Evolutionary conservation across 2,888 invertebrate species (phyloP).

Genomic region (Dryadula phaetusa): DNA sequence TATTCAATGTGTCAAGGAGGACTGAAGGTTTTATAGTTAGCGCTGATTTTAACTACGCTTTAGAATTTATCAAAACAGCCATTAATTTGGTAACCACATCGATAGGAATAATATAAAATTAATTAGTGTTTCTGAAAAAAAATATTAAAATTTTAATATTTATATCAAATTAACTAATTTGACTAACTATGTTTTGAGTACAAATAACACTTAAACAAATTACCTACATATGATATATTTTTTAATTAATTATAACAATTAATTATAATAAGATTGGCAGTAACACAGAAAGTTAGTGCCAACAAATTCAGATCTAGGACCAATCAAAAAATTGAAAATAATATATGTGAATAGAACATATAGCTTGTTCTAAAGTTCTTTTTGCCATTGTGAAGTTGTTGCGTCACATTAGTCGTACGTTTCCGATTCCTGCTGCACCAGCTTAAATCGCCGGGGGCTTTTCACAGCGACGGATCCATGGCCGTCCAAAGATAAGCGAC

Average conservation of each 20-base stretch:
- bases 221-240: neutral
- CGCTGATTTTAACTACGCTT: no score
- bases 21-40: no score
- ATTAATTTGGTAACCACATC: neutral
- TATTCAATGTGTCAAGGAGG: neutral
- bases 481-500: constrained; percentile 88
- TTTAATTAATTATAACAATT: neutral
- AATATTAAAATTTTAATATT: neutral
- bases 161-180: neutral
- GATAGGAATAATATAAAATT: neutral
- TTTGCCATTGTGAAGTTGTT: constrained; percentile 13
- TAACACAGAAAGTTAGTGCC: constrained; percentile 35
- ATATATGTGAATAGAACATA: neutral
- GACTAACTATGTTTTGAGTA: neutral
- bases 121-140: no score
- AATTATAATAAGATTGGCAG: constrained; percentile 34
- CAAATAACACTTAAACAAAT: neutral
- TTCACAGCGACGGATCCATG: constrained; percentile 93
- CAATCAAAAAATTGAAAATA: neutral
- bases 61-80: no score
- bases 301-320: constrained; percentile 26
- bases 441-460: constrained; percentile 93
- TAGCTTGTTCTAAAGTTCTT: neutral
- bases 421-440: constrained; percentile 96
- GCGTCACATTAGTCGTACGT: constrained; percentile 89